Conservation (phyloP, 2,113 vertebrate genomes). For the Furnarius figulus region DNA sequence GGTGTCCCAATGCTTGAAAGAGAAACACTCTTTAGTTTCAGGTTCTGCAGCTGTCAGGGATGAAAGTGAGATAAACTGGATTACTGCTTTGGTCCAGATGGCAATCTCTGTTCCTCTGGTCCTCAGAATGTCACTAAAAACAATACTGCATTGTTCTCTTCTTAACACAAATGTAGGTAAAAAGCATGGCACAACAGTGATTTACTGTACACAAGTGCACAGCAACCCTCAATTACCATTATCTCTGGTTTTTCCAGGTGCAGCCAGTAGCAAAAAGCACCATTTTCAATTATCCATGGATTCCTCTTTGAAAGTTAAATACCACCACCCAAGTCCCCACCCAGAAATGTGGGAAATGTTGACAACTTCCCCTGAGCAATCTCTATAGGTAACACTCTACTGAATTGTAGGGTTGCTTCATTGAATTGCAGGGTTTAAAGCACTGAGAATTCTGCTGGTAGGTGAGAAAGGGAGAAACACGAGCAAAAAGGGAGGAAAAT, state of each 20-base stretch:
- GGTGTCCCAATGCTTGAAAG: background rate
- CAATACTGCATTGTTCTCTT: background rate
- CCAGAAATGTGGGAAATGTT: background rate
- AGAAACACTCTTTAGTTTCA: constrained; percentile 25
- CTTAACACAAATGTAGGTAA: background rate
- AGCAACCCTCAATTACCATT: background rate
- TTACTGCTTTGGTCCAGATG: background rate
- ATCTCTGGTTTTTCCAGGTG: background rate
- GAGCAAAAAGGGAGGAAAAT: background rate
- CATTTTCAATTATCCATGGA: background rate
- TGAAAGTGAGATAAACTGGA: background rate
- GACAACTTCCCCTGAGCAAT: background rate
- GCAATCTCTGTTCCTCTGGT: background rate
- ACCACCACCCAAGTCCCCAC: background rate
- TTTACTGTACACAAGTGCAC: background rate
- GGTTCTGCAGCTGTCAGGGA: background rate
- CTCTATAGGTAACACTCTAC: background rate
- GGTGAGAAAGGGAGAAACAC: background rate
- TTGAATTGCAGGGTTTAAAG: background rate
- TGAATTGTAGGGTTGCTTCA: background rate
- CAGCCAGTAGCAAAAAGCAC: background rate
- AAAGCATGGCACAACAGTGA: background rate
- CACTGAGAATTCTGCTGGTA: background rate
- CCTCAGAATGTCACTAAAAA: background rate
- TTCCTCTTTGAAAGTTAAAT: background rate